Conservation (phyloP, 2,797 vertebrate genomes). For the Gila robusta region DNA sequence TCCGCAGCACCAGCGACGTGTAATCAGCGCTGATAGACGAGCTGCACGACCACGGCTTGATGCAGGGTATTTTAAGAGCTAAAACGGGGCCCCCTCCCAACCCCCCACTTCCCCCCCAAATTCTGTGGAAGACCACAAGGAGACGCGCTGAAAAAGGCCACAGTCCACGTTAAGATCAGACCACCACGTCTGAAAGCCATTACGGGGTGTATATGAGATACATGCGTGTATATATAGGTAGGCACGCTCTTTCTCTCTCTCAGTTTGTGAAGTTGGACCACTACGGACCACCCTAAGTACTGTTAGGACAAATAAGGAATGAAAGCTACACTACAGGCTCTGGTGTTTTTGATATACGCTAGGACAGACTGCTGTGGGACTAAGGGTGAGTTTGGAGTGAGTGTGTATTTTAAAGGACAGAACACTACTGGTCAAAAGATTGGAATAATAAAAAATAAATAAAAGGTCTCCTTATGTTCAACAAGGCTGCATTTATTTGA, state of each 20-base stretch:
- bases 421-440: not conserved
- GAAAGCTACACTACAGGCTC: not conserved
- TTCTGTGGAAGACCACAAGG: constrained; percentile 37
- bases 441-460: not conserved
- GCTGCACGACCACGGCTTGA: not conserved
- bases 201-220: constrained; percentile 18
- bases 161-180: constrained; percentile 24
- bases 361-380: not conserved
- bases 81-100: constrained; percentile 6
- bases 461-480: not conserved
- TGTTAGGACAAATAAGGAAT: constrained; percentile 11
- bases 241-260: constrained; percentile 1
- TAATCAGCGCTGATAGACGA: constrained; percentile 42
- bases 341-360: not conserved
- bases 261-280: not conserved
- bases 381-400: constrained; percentile 9
- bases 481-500: not conserved
- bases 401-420: not conserved
- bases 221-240: not conserved
- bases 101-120: constrained; percentile 11
- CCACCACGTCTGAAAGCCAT: constrained; percentile 34
- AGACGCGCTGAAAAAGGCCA: constrained; percentile 24
- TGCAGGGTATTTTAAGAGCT: constrained; percentile 43
- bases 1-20: not conserved
- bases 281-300: not conserved